Evolutionary conservation across 2,797 vertebrate species (phyloP).

Genomic region (Lagodon rhomboides): DNA sequence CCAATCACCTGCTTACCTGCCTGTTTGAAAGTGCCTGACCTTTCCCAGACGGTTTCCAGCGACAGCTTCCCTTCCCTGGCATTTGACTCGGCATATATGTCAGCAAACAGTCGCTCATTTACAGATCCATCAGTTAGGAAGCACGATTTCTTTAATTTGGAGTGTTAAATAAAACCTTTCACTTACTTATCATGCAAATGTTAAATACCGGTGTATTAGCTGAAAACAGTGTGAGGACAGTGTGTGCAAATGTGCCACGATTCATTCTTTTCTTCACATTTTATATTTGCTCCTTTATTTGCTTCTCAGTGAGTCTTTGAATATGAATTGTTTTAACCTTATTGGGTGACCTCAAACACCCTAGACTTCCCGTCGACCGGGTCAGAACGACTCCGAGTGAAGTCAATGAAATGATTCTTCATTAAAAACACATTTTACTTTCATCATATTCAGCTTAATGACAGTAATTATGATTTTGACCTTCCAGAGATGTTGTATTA

Average conservation of each 20-base stretch:
- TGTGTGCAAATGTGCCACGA: not conserved
- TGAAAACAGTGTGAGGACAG: not conserved
- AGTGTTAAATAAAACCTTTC: not conserved
- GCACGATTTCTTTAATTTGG: not conserved
- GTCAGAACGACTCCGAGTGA: slow-evolving; percentile 1
- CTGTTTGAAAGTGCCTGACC: too few relatives aligned
- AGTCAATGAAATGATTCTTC: slow-evolving; percentile 8
- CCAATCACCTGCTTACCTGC: too few relatives aligned
- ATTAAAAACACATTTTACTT: slow-evolving; percentile 35
- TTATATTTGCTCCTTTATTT: not conserved
- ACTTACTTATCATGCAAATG: not conserved
- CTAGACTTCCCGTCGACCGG: not conserved
- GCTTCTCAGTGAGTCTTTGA: not conserved
- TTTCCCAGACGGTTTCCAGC: too few relatives aligned
- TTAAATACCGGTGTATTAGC: not conserved
- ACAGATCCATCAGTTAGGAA: not conserved
- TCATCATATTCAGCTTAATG: slow-evolving; percentile 28
- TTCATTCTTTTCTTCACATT: not conserved
- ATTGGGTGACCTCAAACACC: not conserved
- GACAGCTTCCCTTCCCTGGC: too few relatives aligned
- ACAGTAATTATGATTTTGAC: slow-evolving; percentile 43
- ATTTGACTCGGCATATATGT: too few relatives aligned
- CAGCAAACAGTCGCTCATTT: not conserved
- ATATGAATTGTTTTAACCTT: not conserved
- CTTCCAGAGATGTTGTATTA: slow-evolving; percentile 41